Conservation (phyloP, 2,797 vertebrate genomes). For the Gymnodraco acuticeps region DNA sequence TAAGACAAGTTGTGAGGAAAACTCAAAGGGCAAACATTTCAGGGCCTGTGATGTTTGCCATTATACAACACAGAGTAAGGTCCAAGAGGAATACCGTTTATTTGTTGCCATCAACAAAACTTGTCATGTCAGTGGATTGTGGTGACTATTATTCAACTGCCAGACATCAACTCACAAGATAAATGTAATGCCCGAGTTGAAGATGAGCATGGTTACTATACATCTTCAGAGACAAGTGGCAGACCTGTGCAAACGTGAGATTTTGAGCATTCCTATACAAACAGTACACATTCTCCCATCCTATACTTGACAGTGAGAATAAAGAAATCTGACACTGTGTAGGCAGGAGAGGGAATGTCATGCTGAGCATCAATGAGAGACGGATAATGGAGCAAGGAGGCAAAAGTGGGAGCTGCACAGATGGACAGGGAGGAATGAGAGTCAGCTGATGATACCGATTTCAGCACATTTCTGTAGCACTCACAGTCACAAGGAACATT, state of each 20-base stretch:
- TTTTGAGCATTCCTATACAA: background rate
- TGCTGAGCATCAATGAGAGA: slow-evolving; percentile 7
- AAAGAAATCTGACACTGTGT: background rate
- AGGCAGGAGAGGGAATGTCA: background rate
- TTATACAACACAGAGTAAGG: background rate
- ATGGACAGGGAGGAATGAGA: slow-evolving; percentile 28
- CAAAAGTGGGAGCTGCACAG: slow-evolving; percentile 27
- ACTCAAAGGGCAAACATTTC: slow-evolving; percentile 8
- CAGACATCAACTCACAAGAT: background rate
- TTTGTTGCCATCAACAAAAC: slow-evolving; percentile 3
- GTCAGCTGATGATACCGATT: slow-evolving; percentile 23
- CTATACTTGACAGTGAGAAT: background rate
- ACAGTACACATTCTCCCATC: background rate
- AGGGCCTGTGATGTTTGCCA: background rate
- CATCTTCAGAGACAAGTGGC: too few species aligned
- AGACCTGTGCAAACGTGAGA: background rate
- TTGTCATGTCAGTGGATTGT: background rate
- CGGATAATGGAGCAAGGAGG: slow-evolving; percentile 1
- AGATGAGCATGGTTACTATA: too few species aligned
- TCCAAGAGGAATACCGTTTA: background rate
- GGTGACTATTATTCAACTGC: background rate
- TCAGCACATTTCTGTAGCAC: slow-evolving; percentile 18
- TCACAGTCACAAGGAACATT: slow-evolving; percentile 6
- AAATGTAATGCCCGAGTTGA: too few species aligned
- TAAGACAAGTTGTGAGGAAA: slow-evolving; percentile 32